Base-by-base conservation (phyloP, 2,113 vertebrate species). In the Ptilonorhynchus violaceus region DNA sequence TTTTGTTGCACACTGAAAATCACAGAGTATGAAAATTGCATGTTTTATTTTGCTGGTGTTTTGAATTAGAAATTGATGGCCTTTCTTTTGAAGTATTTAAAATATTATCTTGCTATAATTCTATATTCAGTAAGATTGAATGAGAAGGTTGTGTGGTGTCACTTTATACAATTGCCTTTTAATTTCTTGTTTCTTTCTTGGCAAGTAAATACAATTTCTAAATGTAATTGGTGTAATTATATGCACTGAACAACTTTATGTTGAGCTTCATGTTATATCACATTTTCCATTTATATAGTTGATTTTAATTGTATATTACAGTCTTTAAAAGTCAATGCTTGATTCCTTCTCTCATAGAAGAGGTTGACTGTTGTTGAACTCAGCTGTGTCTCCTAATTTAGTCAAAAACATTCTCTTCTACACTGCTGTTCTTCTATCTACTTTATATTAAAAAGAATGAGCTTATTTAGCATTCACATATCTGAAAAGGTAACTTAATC, bases 191-290 rank as follows among this genome's bases (percentile, higher is more conserved):
- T 95, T 97, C 70, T 96, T 97, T 93, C 96, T 80, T 85, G 95
- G 97, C 96, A 97, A 97, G 94, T 97, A 98, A 98, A 98, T 97
- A 97, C 91, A 94, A 93, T 97, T 97, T 97, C 95, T 97, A 96
- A 97, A 94, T 94, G 74, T 97, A 97, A 98, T 97, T 98, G 92
- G 76, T 96, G 85, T 97, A 97, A 98, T 98, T 98, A 98, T 96
- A 94, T 85, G 80, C 91, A 88, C 72, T 96, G 96, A 97, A 93
- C 70, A 97, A 96, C 96, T 98, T 98, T 97, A 96, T 96, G 88
- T 93, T 96, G 92, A 97, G 84, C 95, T 97, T 98, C 82, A 86
- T 93, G 91, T 97, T 98, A 95, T 97, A 97, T 97, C 97, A 92
- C 89, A 72, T 97, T 97, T 97, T 97, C 58, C 67, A 76, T 76